These are phyloP conservation scores for Archips xylosteana DNA, from an alignment of 2,888 invertebrate species.

Conservation along the genomic window DNA sequence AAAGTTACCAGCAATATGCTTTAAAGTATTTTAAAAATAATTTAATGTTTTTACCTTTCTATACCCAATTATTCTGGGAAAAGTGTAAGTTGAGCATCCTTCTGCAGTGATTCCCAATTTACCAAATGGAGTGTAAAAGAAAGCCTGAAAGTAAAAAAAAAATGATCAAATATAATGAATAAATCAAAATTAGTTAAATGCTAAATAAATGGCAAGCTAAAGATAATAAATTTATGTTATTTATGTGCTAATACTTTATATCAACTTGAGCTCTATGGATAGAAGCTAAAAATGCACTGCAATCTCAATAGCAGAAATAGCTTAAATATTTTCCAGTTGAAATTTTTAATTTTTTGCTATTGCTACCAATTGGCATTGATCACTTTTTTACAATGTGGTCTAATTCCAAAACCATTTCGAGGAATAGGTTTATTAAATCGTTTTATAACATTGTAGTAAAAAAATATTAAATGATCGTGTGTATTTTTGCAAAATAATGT, in stretches of 20 bases:
- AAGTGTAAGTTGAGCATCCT: constrained; percentile 94
- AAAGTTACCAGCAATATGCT: background rate
- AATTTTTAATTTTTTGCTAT: too few relatives aligned
- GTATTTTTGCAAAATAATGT: too few relatives aligned
- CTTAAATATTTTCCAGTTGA: too few relatives aligned
- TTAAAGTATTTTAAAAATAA: background rate
- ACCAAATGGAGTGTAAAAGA: constrained; percentile 95
- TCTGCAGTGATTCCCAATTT: constrained; percentile 94
- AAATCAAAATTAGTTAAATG: too few relatives aligned
- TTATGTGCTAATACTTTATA: background rate
- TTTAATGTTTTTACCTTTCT: constrained; percentile 85
- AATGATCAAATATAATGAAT: too few relatives aligned
- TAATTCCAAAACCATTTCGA: too few relatives aligned
- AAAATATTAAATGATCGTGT: too few relatives aligned
- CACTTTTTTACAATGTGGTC: too few relatives aligned
- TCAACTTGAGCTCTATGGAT: background rate
- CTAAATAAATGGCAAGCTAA: background rate
- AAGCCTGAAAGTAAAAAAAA: constrained; percentile 86
- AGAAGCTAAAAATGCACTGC: background rate
- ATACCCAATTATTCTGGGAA: constrained; percentile 93
- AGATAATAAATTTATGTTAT: background rate
- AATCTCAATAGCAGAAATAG: too few relatives aligned
- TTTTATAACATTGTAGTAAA: too few relatives aligned
- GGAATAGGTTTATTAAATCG: too few relatives aligned
- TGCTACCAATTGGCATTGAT: too few relatives aligned